A percentile compares a stretch with the other conserved stretches of the same genome.
These are phyloP conservation scores for Drosophila bifasciata DNA, from an alignment of 1,140 invertebrate genomes.

Conservation along the genomic window DNA sequence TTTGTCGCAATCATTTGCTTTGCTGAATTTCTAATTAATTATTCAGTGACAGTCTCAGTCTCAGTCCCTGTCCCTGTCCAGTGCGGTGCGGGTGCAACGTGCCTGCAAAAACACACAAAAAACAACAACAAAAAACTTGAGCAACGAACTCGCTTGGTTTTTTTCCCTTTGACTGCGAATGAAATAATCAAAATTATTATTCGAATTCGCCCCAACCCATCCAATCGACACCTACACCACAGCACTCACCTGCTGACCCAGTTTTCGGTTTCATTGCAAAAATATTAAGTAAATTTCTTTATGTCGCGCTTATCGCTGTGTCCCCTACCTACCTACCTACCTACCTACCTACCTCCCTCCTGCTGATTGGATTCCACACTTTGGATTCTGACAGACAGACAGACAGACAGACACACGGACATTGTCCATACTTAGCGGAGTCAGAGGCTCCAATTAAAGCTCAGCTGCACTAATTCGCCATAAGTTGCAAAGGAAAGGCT, in stretches of 20 bases:
- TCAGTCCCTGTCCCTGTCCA: neutral
- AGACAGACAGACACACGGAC: slow-evolving; percentile 24
- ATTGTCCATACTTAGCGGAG: slow-evolving; percentile 36
- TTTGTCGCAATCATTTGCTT: slow-evolving; percentile 38
- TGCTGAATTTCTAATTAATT: slow-evolving; percentile 59
- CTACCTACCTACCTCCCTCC: too few relatives aligned
- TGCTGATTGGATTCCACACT: slow-evolving; percentile 15
- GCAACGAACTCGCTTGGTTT: slow-evolving; percentile 51
- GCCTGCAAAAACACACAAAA: slow-evolving; percentile 8
- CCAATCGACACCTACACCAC: too few relatives aligned
- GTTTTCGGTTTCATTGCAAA: slow-evolving; percentile 57
- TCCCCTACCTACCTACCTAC: too few relatives aligned
- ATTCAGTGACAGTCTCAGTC: slow-evolving; percentile 53
- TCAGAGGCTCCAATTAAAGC: slow-evolving; percentile 61
- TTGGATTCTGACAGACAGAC: slow-evolving; percentile 39
- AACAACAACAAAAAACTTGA: slow-evolving; percentile 73
- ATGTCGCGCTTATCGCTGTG: neutral
- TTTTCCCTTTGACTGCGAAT: slow-evolving; percentile 28
- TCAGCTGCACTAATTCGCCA: slow-evolving; percentile 74
- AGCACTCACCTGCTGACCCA: slow-evolving; percentile 64
- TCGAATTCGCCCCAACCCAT: too few relatives aligned
- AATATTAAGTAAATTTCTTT: slow-evolving; percentile 53
- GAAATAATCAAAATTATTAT: slow-evolving; percentile 50
- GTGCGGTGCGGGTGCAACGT: slow-evolving; percentile 52
- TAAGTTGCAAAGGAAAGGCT: slow-evolving; percentile 57